Conservation (phyloP, 2,113 vertebrate genomes). For the Trachemys scripta region DNA sequence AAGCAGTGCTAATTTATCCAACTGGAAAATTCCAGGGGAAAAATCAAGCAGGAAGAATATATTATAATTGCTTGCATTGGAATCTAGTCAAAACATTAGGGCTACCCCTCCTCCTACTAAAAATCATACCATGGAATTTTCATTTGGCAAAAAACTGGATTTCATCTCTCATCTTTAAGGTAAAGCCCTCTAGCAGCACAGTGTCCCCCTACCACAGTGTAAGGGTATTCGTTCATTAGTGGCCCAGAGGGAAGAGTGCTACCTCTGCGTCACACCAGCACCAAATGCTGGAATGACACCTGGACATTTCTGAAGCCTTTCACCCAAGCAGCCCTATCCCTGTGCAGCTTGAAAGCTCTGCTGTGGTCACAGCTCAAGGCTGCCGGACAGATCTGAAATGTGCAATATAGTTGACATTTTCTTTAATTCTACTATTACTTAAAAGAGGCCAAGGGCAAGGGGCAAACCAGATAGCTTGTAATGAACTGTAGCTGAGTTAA, state of each 20-base stretch:
- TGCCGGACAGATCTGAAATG: conserved; percentile 64
- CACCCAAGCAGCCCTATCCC: conserved; percentile 59
- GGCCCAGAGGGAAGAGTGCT: conserved; percentile 20
- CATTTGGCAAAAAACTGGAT: not conserved
- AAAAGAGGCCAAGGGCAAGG: not conserved
- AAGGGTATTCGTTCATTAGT: not conserved
- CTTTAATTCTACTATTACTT: conserved; percentile 16
- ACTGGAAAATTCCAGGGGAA: conserved; percentile 25
- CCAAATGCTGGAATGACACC: not conserved
- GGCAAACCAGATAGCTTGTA: not conserved
- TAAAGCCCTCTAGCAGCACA: conserved; percentile 14
- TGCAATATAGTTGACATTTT: conserved; percentile 59
- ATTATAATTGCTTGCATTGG: not conserved
- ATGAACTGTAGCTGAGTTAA: not conserved
- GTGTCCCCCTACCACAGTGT: not conserved
- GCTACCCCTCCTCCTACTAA: not conserved
- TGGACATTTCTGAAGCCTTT: conserved; percentile 55
- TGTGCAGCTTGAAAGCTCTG: conserved; percentile 62
- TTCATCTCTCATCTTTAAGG: conserved; percentile 29
- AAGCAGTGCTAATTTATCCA: not conserved
- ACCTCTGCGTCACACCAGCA: conserved; percentile 18
- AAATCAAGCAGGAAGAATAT: not conserved
- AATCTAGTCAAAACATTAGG: not conserved
- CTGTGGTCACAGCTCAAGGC: conserved; percentile 62
- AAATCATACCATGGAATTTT: conserved; percentile 22